Conservation (phyloP, 2,113 vertebrate species). For the Pyxicephalus adspersus region DNA sequence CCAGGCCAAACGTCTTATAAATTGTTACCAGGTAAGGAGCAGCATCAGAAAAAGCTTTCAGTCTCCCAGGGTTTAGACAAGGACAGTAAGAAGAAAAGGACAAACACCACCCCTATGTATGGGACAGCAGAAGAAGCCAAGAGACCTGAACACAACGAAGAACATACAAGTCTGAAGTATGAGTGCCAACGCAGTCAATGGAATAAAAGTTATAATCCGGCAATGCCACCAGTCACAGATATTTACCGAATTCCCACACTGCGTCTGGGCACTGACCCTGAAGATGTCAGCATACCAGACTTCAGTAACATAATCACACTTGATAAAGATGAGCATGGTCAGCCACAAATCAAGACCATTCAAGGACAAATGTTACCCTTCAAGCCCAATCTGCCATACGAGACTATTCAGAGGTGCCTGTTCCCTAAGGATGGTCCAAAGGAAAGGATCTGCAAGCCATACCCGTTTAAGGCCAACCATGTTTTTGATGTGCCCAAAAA, state of each 20-base stretch:
- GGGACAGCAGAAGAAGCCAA: too few relatives aligned
- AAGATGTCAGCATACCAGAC: constrained; percentile 20
- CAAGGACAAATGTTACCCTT: neutral
- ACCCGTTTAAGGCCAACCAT: constrained; percentile 46
- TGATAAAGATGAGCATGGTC: rapidly evolving
- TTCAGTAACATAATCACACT: constrained; percentile 57
- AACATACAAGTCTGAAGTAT: neutral
- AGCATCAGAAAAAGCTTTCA: too few relatives aligned
- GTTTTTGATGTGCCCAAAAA: constrained; percentile 53
- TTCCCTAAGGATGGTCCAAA: neutral
- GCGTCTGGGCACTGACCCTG: constrained; percentile 54
- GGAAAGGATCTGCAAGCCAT: constrained; percentile 59
- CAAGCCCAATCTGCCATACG: constrained; percentile 60
- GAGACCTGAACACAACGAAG: neutral
- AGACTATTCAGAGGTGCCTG: constrained; percentile 52
- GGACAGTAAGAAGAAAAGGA: neutral
- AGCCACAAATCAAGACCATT: neutral
- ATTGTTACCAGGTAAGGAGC: too few relatives aligned
- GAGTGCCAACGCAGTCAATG: constrained; percentile 26
- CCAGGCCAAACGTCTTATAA: too few relatives aligned
- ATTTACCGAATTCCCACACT: constrained; percentile 2
- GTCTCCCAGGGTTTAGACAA: too few relatives aligned
- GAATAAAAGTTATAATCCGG: constrained; percentile 59
- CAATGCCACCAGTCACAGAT: neutral
- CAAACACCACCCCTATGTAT: too few relatives aligned